These are phyloP conservation scores for Augochlorella aurata DNA, from an alignment of 2,888 invertebrate genomes.

Conservation along the genomic window DNA sequence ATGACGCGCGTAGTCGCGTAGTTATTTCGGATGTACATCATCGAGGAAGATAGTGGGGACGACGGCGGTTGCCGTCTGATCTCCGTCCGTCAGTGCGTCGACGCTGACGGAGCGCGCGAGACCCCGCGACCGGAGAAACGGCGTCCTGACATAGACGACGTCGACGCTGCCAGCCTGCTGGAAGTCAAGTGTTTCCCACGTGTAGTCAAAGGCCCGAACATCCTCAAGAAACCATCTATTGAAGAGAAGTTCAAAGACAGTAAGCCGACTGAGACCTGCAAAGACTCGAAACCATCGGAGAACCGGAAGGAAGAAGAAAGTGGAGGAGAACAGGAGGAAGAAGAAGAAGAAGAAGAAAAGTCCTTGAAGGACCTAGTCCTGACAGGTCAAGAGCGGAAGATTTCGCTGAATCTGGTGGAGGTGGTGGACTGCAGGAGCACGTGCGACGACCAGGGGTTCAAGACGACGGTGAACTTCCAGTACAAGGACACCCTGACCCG, in stretches of 20 bases:
- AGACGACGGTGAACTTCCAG: constrained; percentile 57
- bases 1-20: constrained; percentile 61
- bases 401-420: constrained; percentile 36
- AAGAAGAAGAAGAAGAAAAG: too few relatives aligned
- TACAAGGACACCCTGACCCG: constrained; percentile 59
- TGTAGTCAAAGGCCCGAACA: constrained; percentile 36
- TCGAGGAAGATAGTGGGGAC: constrained; percentile 74
- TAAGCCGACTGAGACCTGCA: not conserved
- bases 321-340: too few relatives aligned
- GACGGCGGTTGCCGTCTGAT: constrained; percentile 79
- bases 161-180: constrained; percentile 48
- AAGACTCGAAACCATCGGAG: not conserved
- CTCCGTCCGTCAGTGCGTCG: constrained; percentile 75
- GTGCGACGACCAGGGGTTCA: constrained; percentile 48
- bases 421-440: constrained; percentile 24
- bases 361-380: not conserved
- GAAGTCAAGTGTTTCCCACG: constrained; percentile 48
- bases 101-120: constrained; percentile 62
- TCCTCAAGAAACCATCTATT: constrained; percentile 22
- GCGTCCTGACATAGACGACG: constrained; percentile 36
- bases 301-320: too few relatives aligned
- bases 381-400: constrained; percentile 1
- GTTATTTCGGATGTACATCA: constrained; percentile 78
- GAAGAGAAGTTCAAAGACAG: constrained; percentile 23
- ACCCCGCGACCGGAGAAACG: constrained; percentile 41